Evolutionary conservation across 1,140 invertebrate species (phyloP), one percentile per base, ranked within the genome.

Genomic region (Palaemon carinicauda): DNA sequence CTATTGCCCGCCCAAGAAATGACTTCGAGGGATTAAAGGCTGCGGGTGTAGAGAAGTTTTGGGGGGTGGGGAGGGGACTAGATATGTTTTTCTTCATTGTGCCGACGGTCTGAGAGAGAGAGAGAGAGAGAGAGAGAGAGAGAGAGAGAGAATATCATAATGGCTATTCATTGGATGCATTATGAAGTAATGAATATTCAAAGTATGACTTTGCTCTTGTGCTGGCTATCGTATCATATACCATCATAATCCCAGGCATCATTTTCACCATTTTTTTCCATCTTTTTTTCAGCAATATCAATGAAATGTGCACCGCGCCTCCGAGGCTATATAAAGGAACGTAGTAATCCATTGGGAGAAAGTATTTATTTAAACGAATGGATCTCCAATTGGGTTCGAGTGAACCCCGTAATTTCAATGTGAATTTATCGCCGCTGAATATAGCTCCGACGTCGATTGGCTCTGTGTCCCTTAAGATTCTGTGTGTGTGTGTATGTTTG

Each of bases 401-500:
- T 52, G 31, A 60, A 83, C 78, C 74, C 74, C 75, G 41, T 79
- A 79, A 85, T 85, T 85, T 85, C 29, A 33, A 56, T 21, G 27
- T 21, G 69, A 51, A 85, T 85, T 85, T 79, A 85, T 85, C 65
- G 82, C 79, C 56, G 82, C 82, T 71, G 82, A 85, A 79, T 79
- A 85, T 85, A 79, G 21, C 74, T 85, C 82, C 54, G 31, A 50
- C 29, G 69, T 56, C 71, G 82, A 85, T 85, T 85, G 82, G 41
- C 82, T 69, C 51, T 85, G 82, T 85, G 74, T 74, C 41, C 82
- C 79, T 85, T 29, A 79, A 79, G 82, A 52, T 24, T 85, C n/a
- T 74, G 74, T 85, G 56, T 78, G 71, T 74, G 60, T 53, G 51
- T 53, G 51, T 69, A 27, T 31, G 75, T 78, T 53, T 77, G 56